phyloP scores from a whole-genome alignment of 2,888 invertebrate species.

The Odiellus spinosus region DNA sequence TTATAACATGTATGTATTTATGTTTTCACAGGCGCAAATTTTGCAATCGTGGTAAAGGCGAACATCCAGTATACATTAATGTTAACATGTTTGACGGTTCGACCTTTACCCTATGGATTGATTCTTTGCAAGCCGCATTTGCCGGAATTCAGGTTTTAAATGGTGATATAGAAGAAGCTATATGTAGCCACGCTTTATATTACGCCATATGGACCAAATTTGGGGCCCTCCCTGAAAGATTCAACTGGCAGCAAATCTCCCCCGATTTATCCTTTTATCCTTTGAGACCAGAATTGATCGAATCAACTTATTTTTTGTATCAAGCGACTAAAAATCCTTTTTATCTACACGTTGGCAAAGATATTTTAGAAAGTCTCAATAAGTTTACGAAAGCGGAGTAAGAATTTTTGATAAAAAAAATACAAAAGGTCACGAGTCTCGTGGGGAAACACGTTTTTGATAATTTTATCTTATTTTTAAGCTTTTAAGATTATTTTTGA shows the following conservation, averaged over 20 bases:
- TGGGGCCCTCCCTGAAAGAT: conserved; percentile 39
- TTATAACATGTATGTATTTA: background rate
- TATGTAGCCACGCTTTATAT: conserved; percentile 44
- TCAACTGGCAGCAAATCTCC: conserved; percentile 33
- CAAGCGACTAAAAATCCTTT: conserved; percentile 46
- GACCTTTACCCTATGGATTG: conserved; percentile 44
- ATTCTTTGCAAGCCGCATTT: conserved; percentile 41
- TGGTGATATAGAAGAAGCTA: conserved; percentile 47
- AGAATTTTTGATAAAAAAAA: conserved; percentile 20
- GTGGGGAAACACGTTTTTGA: too few relatives aligned
- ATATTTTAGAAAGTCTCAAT: conserved; percentile 39
- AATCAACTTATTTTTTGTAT: conserved; percentile 45
- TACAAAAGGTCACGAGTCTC: too few relatives aligned
- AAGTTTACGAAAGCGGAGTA: conserved; percentile 36
- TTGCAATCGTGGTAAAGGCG: conserved; percentile 40
- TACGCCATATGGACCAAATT: conserved; percentile 44
- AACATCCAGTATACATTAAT: conserved; percentile 45
- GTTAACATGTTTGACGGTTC: conserved; percentile 45
- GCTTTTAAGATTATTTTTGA: too few relatives aligned
- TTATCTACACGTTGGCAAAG: conserved; percentile 44
- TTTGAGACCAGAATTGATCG: conserved; percentile 44
- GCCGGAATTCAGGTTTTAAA: conserved; percentile 33
- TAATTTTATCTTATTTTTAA: too few relatives aligned
- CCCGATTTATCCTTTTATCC: conserved; percentile 45
- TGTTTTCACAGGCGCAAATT: conserved; percentile 30